phyloP scores from a whole-genome alignment of 2,797 vertebrate genomes.

The Pantherophis vulpinus region DNA sequence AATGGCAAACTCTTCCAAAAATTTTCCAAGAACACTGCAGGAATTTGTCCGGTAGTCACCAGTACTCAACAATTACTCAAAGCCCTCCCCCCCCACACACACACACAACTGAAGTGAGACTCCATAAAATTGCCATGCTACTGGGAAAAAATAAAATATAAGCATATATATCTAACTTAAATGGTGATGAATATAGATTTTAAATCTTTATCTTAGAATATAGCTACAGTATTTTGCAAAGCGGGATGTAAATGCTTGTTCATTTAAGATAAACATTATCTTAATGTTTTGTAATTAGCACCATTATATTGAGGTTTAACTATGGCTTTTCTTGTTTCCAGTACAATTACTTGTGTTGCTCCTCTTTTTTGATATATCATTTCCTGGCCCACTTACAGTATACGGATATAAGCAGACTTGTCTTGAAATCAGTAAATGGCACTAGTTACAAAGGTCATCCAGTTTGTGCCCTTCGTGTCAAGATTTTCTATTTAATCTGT shows the following conservation, averaged over 20 bases:
- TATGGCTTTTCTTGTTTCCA: not conserved
- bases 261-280: not conserved
- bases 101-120: no score
- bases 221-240: not conserved
- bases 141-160: no score
- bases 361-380: not conserved
- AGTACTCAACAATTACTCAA: no score
- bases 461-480: constrained; percentile 8
- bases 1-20: no score
- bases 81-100: no score
- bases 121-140: no score
- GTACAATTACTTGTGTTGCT: not conserved
- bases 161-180: not conserved
- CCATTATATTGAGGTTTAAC: not conserved
- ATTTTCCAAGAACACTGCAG: no score
- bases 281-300: not conserved
- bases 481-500: constrained; percentile 43
- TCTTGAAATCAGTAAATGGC: constrained; percentile 40
- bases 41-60: no score
- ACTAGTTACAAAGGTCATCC: constrained; percentile 29
- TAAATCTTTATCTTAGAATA: not conserved
- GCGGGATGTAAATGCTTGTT: not conserved
- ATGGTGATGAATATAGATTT: not conserved
- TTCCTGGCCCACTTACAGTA: not conserved
- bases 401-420: constrained; percentile 33